Base-by-base conservation (phyloP, 2,797 vertebrate genomes). In the Neostethus bicornis region DNA sequence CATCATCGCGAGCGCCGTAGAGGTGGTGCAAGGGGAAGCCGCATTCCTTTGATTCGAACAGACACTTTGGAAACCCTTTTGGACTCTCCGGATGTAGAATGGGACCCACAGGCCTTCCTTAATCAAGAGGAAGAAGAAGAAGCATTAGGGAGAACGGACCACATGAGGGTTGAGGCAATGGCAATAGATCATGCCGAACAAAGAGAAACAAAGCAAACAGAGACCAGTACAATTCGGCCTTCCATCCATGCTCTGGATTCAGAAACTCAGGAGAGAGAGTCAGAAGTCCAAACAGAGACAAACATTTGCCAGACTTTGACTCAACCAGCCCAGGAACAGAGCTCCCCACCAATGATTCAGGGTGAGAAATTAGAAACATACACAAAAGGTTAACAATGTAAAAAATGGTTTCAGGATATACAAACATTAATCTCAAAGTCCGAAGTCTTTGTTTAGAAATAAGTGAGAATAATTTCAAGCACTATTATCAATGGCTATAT, bases 21-120 rank as follows among this genome's bases (percentile, higher is more conserved):
- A 63, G 70, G 25, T 0, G 70, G 65, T 28, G 54, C 82, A 4
- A 75, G 90, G 50, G 77, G 79, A 5, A 64, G 85, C 16, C 88
- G 82, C 11, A 42, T 75, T 3, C 62, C 86, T 32, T 54, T 92
- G 62, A 86, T 86, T 7, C 90, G 87, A 31, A 86, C 88, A 0
- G 94, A 95, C 79, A 93, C 94, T 5, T 73, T 51, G 56, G 93
- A 93, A 65, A 93, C 87, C 2, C 87, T 85, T 4, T 56, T 88
- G 9, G 91, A 93, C 72, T 93, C 93, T 9, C 92, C 93, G 0
- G 90, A 92, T 42, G 86, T 42, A 24, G 90, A 90, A 41, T 93
- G 79, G 92, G 91, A 91, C 66, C 75, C 80, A 46, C 85, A 75
- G 7, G 59, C 38, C 50, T 91, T 86, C 46, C 63, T 87, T 50